Evolutionary conservation across 2,888 invertebrate species (phyloP).

Genomic region (Lepidochrysops patricia): DNA sequence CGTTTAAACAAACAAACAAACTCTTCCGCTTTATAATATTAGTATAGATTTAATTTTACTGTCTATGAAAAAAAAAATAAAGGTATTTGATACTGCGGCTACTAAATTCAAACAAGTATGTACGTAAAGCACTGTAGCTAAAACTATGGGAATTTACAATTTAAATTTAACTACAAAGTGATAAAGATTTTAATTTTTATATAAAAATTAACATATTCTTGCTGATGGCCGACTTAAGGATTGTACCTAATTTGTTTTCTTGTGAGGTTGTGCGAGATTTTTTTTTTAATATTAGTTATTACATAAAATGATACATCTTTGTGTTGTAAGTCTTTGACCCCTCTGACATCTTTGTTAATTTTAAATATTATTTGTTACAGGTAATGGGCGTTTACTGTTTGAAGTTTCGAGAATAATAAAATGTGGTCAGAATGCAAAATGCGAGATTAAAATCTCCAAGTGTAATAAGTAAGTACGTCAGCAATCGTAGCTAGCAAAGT

Average conservation of each 20-base stretch:
- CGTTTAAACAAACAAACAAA: too few species aligned
- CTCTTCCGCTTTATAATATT: too few species aligned
- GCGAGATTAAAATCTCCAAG: too few species aligned
- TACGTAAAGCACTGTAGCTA: background rate
- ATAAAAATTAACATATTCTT: background rate
- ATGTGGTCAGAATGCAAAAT: background rate
- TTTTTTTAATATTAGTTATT: background rate
- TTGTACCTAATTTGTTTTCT: background rate
- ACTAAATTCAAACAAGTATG: background rate
- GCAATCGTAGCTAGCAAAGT: background rate
- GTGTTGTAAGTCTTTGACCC: background rate
- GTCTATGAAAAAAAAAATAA: too few species aligned
- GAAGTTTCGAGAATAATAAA: background rate
- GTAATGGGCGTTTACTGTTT: background rate
- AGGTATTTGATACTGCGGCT: too few species aligned
- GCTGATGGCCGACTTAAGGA: conserved; percentile 1
- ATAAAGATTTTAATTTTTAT: background rate
- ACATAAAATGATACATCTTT: background rate
- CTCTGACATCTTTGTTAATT: background rate
- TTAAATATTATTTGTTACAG: background rate
- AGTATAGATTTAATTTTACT: too few species aligned
- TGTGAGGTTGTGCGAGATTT: background rate
- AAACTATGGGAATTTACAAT: background rate
- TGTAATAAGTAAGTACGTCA: background rate
- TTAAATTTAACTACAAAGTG: background rate